Percentiles rank a stretch among this genome's conserved stretches.
Conservation (phyloP, 2,888 invertebrate species). For the Linyphia triangularis region DNA sequence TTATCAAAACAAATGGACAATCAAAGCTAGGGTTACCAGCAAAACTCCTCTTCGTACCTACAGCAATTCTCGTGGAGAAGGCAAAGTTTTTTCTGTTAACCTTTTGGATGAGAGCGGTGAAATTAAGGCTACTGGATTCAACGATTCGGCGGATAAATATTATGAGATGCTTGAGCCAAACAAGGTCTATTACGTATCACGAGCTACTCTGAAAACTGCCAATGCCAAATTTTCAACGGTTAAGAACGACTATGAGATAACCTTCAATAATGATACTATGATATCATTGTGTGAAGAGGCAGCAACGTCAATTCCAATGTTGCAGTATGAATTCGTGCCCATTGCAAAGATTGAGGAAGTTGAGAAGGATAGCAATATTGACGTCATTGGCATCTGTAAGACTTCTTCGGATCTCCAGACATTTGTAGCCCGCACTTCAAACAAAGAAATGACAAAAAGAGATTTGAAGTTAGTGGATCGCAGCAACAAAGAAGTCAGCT, state of each 20-base stretch:
- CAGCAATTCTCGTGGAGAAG: slow-evolving; percentile 92
- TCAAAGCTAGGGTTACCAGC: slow-evolving; percentile 91
- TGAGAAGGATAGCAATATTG: slow-evolving; percentile 86
- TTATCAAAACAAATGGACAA: slow-evolving; percentile 96
- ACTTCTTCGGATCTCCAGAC: slow-evolving; percentile 85
- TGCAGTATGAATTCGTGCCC: slow-evolving; percentile 88
- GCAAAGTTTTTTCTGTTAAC: slow-evolving; percentile 95
- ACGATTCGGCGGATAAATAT: slow-evolving; percentile 91
- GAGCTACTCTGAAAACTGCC: slow-evolving; percentile 92
- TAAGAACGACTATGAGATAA: slow-evolving; percentile 98
- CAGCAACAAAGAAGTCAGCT: slow-evolving; percentile 86
- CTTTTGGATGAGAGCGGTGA: slow-evolving; percentile 96
- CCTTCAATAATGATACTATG: slow-evolving; percentile 87
- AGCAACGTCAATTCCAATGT: slow-evolving; percentile 84
- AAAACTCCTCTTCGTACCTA: slow-evolving; percentile 91
- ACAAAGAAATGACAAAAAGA: slow-evolving; percentile 92
- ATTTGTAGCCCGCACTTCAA: slow-evolving; percentile 87
- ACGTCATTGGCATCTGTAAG: slow-evolving; percentile 94
- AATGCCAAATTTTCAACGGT: slow-evolving; percentile 92
- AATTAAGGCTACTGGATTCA: slow-evolving; percentile 94
- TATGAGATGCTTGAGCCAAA: slow-evolving; percentile 91
- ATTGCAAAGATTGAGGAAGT: slow-evolving; percentile 87
- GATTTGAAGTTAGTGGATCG: slow-evolving; percentile 93
- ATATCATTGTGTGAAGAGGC: slow-evolving; percentile 82
- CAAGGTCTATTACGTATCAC: slow-evolving; percentile 89